Conservation (phyloP, 2,113 vertebrate genomes). For the Asarcornis scutulata region DNA sequence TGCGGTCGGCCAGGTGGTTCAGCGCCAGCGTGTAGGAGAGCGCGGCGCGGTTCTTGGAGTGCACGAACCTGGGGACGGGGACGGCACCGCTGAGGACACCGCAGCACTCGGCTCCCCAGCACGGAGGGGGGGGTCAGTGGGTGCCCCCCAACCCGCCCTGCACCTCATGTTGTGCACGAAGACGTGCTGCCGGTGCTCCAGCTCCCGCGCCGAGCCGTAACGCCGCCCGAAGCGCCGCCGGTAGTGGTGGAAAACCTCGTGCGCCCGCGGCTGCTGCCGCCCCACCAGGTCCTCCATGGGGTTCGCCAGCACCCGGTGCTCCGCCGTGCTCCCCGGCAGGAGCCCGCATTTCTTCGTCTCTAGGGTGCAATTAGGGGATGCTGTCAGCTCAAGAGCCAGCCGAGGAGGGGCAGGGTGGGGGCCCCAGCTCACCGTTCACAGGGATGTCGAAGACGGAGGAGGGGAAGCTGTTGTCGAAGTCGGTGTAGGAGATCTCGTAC, state of each 20-base stretch:
- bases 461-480: conserved; percentile 73
- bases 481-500: conserved; percentile 80
- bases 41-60: conserved; percentile 79
- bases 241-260: conserved; percentile 76
- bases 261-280: conserved; percentile 68
- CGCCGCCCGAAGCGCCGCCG: conserved; percentile 69
- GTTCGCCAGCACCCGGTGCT: conserved; percentile 82
- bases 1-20: conserved; percentile 81
- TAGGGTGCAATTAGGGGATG: neutral
- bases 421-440: conserved; percentile 52
- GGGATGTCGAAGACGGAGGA: conserved; percentile 72
- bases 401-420: accelerated
- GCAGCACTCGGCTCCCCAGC: neutral
- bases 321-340: neutral
- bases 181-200: conserved; percentile 78
- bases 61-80: conserved; percentile 66
- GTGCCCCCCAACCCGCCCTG: accelerated
- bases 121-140: accelerated
- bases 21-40: conserved; percentile 77
- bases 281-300: conserved; percentile 85
- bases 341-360: neutral
- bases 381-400: accelerated
- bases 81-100: accelerated
- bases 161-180: conserved; percentile 85
- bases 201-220: conserved; percentile 69